Evolutionary conservation across 2,113 vertebrate genomes (phyloP).

Genomic region (Balaenoptera acutorostrata): DNA sequence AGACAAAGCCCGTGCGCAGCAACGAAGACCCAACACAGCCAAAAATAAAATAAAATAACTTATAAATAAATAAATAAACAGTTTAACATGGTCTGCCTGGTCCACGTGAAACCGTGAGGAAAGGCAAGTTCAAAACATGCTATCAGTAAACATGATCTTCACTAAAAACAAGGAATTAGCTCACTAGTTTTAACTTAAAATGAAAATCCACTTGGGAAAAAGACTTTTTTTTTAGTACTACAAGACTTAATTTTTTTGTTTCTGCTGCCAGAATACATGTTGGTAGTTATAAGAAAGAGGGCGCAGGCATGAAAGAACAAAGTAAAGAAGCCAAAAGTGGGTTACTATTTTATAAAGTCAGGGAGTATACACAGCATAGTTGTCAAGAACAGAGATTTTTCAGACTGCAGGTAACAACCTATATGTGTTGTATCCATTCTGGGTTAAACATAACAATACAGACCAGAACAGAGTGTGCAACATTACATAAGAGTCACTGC

Average conservation of each 20-base stretch:
- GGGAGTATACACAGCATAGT: not conserved
- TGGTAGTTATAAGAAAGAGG: not conserved
- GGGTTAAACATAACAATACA: not conserved
- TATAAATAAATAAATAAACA: not conserved
- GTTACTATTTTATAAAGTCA: not conserved
- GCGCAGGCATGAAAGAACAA: not conserved
- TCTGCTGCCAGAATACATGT: not conserved
- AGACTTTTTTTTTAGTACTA: not conserved
- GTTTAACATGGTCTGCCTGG: not conserved
- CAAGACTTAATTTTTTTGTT: not conserved
- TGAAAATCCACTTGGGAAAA: not conserved
- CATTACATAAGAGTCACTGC: not conserved
- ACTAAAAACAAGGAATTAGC: not conserved
- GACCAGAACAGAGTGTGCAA: not conserved
- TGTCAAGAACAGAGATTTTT: not conserved
- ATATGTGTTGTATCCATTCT: not conserved
- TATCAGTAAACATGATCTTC: not conserved
- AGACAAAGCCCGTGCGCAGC: no score
- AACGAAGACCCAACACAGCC: no score
- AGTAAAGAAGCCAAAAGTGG: not conserved
- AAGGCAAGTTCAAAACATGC: not conserved
- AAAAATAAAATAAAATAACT: no score
- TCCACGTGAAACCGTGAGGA: not conserved
- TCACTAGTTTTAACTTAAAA: not conserved
- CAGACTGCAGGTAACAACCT: not conserved